These are phyloP conservation scores for Corydoras sp. DNA, from an alignment of 2,113 vertebrate genomes.

Conservation along the genomic window DNA sequence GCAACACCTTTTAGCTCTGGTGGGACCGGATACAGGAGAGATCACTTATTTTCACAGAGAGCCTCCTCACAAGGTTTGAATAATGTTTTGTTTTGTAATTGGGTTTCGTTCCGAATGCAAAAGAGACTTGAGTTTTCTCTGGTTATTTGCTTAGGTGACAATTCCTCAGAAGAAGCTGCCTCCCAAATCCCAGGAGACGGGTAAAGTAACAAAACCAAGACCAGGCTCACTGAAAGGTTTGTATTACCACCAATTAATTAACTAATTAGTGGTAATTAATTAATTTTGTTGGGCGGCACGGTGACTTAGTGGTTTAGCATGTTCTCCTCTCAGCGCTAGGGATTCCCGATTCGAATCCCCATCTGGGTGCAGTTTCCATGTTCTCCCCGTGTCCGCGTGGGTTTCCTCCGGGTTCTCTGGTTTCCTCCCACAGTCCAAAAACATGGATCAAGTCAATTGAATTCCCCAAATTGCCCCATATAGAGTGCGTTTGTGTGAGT, in stretches of 20 bases:
- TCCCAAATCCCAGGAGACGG: slow-evolving; percentile 46
- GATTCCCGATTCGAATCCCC: no score
- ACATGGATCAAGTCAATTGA: no score
- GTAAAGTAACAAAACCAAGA: slow-evolving; percentile 54
- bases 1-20: slow-evolving; percentile 81
- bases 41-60: slow-evolving; percentile 88
- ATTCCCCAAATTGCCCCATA: no score
- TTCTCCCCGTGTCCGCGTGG: no score
- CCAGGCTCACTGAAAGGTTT: slow-evolving; percentile 56
- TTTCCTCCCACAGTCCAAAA: no score
- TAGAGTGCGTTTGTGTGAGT: no score
- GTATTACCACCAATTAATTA: not conserved
- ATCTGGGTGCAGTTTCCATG: no score
- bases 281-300: no score
- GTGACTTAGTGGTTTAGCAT: no score
- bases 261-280: no score
- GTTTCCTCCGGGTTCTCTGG: no score
- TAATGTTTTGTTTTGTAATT: not conserved
- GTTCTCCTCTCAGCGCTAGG: no score
- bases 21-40: slow-evolving; percentile 78
- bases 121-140: not conserved
- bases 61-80: slow-evolving; percentile 81
- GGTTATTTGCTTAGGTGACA: slow-evolving; percentile 68
- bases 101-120: not conserved
- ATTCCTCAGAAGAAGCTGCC: slow-evolving; percentile 69